These are phyloP conservation scores for Gymnobelideus leadbeateri DNA, from an alignment of 2,113 vertebrate species.

Conservation along the genomic window DNA sequence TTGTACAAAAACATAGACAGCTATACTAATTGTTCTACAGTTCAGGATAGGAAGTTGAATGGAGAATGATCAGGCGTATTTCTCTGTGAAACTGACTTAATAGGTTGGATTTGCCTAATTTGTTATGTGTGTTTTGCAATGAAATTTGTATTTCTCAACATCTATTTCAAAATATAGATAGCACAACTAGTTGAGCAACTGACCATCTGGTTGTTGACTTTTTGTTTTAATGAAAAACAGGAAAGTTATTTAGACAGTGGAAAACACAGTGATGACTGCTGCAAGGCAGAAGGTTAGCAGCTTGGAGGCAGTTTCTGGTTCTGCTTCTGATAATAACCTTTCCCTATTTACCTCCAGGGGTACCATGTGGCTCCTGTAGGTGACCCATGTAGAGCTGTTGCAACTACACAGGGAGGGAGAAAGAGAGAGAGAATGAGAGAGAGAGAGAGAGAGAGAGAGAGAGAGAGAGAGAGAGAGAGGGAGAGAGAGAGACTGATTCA, in stretches of 20 bases:
- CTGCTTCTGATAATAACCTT: not conserved
- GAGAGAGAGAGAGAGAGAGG: too few species aligned
- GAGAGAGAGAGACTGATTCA: not conserved
- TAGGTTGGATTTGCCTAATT: constrained; percentile 37
- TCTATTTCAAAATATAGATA: constrained; percentile 51
- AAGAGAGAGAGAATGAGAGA: too few species aligned
- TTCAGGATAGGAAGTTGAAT: not conserved
- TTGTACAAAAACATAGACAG: not conserved
- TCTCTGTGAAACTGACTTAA: constrained; percentile 51
- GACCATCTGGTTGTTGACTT: constrained; percentile 43
- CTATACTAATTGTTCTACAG: not conserved
- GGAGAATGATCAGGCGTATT: not conserved
- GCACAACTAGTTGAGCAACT: constrained; percentile 58
- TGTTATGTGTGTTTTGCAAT: constrained; percentile 30
- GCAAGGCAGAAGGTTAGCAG: not conserved
- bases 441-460: too few species aligned
- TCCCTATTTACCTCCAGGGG: not conserved
- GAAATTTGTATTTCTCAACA: constrained; percentile 57
- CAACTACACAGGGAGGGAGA: not conserved
- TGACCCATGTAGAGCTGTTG: not conserved
- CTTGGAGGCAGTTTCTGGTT: not conserved
- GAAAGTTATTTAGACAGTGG: not conserved
- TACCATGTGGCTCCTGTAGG: not conserved
- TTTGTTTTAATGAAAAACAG: constrained; percentile 17
- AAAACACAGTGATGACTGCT: not conserved